Evolutionary conservation across 2,888 invertebrate species (phyloP), one percentile per base, ranked within the genome.

Genomic region (Ophion ellenae): DNA sequence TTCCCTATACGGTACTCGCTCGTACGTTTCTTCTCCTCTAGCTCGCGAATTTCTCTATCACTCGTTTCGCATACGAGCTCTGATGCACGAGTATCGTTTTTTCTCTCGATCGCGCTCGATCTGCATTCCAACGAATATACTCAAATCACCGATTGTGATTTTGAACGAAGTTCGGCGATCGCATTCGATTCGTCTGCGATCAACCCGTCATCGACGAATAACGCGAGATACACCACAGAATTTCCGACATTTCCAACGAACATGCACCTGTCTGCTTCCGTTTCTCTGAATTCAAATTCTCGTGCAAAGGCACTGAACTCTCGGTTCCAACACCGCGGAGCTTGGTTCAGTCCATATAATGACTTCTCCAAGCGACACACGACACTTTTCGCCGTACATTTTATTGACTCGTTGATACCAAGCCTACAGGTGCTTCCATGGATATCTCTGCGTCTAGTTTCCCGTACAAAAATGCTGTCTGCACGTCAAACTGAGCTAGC

Each of bases 141-240:
- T 80, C n/a, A 76, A 40, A 24, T 86, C 81, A 5, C 83, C 86
- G 14, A 77, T 66, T 0, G 83, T 83, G 47, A 86, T 84, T 40
- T 69, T 70, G 36, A 82, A 86, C 9, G 82, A 86, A 53, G 47
- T 77, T 32, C 32, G 4, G 4, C 32, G 4, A 70, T 20, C 11
- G 40, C 82, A 11, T 40, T 66, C 14, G 70, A 45, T 47, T 86
- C 80, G 11, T 80, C 78, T 7, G 71, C 82, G 1, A 86, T 76
- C 40, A 84, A 14, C 11, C 80, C 86, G 28, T 84, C 84, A 24
- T 84, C 84, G 1, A 86, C 80, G 11, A 57, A 84, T 32, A 86
- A 20, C 20, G 86, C 84, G 2, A 80, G 53, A 53, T 76, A 82
- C 47, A 86, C 82, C 3, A 24, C 36, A 11, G 84, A 66, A 7